Percentiles rank a stretch among this genome's conserved stretches.
Evolutionary conservation across 2,113 vertebrate species (phyloP).

Genomic region (Nannobrachium achirus): DNA sequence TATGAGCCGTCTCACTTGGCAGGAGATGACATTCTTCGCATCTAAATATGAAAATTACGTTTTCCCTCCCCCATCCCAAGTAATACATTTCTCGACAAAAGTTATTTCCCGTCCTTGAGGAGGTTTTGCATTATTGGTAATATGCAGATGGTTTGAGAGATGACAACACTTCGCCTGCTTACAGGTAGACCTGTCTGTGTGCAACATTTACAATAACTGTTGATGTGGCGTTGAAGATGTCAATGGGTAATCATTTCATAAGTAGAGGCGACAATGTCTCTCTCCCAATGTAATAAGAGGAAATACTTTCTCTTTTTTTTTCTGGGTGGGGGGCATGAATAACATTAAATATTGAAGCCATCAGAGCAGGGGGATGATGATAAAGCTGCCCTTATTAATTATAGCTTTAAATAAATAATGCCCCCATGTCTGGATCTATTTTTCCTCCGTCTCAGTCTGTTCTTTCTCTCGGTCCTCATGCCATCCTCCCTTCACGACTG

Average conservation of each 20-base stretch:
- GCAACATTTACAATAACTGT: too few species aligned
- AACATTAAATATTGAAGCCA: slow-evolving; percentile 70
- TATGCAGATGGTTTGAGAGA: too few species aligned
- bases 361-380: slow-evolving; percentile 52
- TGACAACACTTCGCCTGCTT: too few species aligned
- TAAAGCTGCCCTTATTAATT: slow-evolving; percentile 69
- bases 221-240: too few species aligned
- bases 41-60: slow-evolving; percentile 23
- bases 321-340: slow-evolving; percentile 46
- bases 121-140: too few species aligned
- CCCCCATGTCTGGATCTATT: slow-evolving; percentile 56
- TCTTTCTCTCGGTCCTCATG: slow-evolving; percentile 19
- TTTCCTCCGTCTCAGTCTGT: slow-evolving; percentile 37
- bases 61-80: too few species aligned
- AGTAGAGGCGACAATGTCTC: too few species aligned
- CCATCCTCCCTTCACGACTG: slow-evolving; percentile 35
- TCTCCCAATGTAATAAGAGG: slow-evolving; percentile 26
- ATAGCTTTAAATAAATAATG: slow-evolving; percentile 74
- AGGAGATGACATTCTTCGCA: slow-evolving; percentile 58
- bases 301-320: slow-evolving; percentile 52
- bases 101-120: too few species aligned
- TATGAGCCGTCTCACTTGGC: slow-evolving; percentile 55
- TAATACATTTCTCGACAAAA: too few species aligned
- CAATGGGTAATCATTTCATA: too few species aligned
- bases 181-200: too few species aligned